A percentile compares a stretch with the other conserved stretches of the same genome.
Conservation (phyloP, 2,797 vertebrate genomes). For the Melanotaenia parkinsoni region DNA sequence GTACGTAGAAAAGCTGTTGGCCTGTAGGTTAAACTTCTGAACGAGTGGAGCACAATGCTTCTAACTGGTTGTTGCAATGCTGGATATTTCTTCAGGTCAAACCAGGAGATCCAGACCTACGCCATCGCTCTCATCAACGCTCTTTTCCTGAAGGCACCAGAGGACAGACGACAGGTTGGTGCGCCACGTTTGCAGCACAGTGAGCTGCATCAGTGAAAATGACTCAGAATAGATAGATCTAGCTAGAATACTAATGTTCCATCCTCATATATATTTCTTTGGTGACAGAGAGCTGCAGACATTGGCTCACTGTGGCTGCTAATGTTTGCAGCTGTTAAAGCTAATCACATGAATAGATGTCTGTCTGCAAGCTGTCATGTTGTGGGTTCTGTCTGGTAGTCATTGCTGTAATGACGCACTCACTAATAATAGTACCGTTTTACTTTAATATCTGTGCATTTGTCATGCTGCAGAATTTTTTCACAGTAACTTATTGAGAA, state of each 20-base stretch:
- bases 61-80: slow-evolving; percentile 78
- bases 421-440: slow-evolving; percentile 35
- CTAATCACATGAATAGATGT: slow-evolving; percentile 43
- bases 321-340: slow-evolving; percentile 30
- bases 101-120: slow-evolving; percentile 99
- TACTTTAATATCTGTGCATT: slow-evolving; percentile 52
- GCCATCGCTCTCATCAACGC: slow-evolving; percentile 98
- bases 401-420: slow-evolving; percentile 33
- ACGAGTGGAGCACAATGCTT: slow-evolving; percentile 75
- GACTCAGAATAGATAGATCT: slow-evolving; percentile 11
- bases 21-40: slow-evolving; percentile 12
- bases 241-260: slow-evolving; percentile 36
- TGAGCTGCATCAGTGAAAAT: slow-evolving; percentile 13
- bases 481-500: slow-evolving; percentile 20
- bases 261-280: slow-evolving; percentile 25
- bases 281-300: slow-evolving; percentile 28
- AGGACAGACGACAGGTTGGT: slow-evolving; percentile 96
- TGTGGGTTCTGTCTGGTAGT: slow-evolving; percentile 52
- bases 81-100: slow-evolving; percentile 87
- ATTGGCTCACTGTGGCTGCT: slow-evolving; percentile 21
- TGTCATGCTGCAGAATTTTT: slow-evolving; percentile 39
- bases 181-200: slow-evolving; percentile 2
- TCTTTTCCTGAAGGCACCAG: slow-evolving; percentile 97
- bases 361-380: slow-evolving; percentile 64
- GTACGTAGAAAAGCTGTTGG: slow-evolving; percentile 3